Evolutionary conservation across 2,113 vertebrate species (phyloP).

Genomic region (Paralichthys olivaceus): DNA sequence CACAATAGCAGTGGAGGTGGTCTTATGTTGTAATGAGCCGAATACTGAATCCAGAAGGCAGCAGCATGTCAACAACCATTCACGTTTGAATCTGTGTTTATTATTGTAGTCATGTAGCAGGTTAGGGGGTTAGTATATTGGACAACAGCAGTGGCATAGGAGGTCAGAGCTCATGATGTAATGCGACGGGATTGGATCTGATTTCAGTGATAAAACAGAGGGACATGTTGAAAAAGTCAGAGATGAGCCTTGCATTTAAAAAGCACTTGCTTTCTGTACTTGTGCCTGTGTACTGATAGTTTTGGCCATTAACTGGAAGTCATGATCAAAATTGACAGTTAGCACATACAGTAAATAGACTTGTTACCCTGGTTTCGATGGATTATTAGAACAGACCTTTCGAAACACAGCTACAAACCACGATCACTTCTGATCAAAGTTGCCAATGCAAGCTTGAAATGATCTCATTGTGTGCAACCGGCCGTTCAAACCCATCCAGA

Average conservation of each 20-base stretch:
- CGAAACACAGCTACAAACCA: background rate
- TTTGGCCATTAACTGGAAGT: background rate
- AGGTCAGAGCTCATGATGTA: background rate
- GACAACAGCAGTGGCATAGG: background rate
- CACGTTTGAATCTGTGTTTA: background rate
- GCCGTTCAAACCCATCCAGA: constrained; percentile 12
- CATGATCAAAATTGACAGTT: background rate
- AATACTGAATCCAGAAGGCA: background rate
- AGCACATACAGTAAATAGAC: background rate
- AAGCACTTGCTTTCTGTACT: background rate
- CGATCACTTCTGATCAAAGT: background rate
- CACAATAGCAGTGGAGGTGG: background rate
- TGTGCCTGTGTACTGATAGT: background rate
- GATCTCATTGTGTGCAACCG: constrained; percentile 17
- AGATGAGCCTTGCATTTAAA: background rate
- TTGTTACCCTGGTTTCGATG: background rate
- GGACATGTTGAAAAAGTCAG: background rate
- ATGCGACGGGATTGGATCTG: background rate
- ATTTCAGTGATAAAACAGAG: background rate
- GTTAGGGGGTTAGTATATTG: background rate
- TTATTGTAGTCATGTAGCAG: background rate
- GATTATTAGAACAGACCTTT: background rate
- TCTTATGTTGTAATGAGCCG: background rate
- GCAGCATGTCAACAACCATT: background rate
- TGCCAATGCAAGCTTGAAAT: background rate